phyloP scores from a whole-genome alignment of 53 echinoderm and acorn worm species.

The Pentamera pediparva region DNA sequence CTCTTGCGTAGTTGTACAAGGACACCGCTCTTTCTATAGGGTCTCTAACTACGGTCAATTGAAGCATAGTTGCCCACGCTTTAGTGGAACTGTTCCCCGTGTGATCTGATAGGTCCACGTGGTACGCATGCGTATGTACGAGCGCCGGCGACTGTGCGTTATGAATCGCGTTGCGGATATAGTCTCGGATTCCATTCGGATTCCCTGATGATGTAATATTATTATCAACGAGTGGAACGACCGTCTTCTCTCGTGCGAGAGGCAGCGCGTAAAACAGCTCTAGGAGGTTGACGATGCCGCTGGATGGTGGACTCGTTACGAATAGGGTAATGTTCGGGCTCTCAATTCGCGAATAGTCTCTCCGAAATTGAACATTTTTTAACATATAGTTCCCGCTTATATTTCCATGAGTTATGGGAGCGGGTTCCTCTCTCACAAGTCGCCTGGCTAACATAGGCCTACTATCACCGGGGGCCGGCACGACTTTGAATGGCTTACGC shows the following conservation, averaged over 20 bases:
- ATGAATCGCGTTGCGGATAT: neutral
- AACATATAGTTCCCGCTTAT: neutral
- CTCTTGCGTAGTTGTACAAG: constrained; percentile 4
- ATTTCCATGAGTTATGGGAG: neutral
- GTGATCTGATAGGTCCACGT: neutral
- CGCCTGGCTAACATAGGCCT: neutral
- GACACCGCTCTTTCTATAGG: constrained; percentile 19
- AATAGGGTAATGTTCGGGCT: neutral
- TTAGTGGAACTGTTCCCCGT: neutral
- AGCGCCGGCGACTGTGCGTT: constrained; percentile 4
- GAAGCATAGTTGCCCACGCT: too few relatives aligned
- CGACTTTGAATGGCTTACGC: neutral
- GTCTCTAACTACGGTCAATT: neutral
- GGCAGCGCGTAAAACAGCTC: neutral
- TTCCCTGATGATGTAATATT: neutral
- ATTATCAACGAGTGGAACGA: neutral
- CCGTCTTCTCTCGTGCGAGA: neutral
- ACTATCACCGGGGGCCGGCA: neutral
- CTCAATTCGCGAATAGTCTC: neutral
- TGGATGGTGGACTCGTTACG: constrained; percentile 9
- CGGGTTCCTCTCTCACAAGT: neutral
- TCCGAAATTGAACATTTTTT: neutral
- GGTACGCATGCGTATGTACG: constrained; percentile 5
- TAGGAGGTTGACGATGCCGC: neutral
- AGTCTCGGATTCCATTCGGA: neutral